Percentiles rank a stretch among this genome's conserved stretches.
phyloP scores from a whole-genome alignment of 1,140 invertebrate genomes.

The Drosophila tristis region DNA sequence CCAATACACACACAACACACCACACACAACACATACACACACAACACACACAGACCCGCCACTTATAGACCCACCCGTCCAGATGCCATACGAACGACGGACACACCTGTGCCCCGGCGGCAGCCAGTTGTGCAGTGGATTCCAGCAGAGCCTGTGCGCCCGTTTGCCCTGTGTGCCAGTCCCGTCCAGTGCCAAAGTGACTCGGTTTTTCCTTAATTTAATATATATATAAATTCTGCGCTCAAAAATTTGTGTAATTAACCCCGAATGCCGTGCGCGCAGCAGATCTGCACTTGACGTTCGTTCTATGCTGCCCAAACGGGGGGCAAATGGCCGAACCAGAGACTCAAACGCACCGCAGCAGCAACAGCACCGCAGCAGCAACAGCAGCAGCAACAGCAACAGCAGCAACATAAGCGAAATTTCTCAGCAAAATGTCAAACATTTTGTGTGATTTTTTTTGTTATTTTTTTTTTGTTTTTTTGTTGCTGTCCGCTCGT shows the following conservation, averaged over 20 bases:
- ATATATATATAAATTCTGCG: constrained; percentile 23
- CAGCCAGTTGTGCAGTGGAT: constrained; percentile 69
- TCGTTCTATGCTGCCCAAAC: not conserved
- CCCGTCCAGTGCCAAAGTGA: constrained; percentile 22
- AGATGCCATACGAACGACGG: not conserved
- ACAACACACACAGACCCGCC: not conserved
- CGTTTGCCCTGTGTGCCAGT: constrained; percentile 10
- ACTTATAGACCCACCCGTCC: not conserved
- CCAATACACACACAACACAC: constrained; percentile 13
- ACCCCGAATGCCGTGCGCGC: constrained; percentile 17
- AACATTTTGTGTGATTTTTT: constrained; percentile 50
- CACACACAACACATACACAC: constrained; percentile 5
- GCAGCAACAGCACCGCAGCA: constrained; percentile 9
- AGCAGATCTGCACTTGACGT: constrained; percentile 12
- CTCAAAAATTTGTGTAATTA: constrained; percentile 42
- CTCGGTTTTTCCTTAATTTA: constrained; percentile 7
- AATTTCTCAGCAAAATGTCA: constrained; percentile 44
- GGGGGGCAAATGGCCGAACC: not conserved
- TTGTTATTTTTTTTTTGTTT: constrained; percentile 25
- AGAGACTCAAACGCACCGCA: constrained; percentile 41
- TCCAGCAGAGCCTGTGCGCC: constrained; percentile 49
- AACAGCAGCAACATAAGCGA: too few species aligned
- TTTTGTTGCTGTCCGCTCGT: not conserved
- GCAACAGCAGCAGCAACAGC: not conserved
- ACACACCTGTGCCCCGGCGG: constrained; percentile 27